phyloP scores from a whole-genome alignment of 2,888 invertebrate genomes.

The Caenorhabditis auriculariae region DNA sequence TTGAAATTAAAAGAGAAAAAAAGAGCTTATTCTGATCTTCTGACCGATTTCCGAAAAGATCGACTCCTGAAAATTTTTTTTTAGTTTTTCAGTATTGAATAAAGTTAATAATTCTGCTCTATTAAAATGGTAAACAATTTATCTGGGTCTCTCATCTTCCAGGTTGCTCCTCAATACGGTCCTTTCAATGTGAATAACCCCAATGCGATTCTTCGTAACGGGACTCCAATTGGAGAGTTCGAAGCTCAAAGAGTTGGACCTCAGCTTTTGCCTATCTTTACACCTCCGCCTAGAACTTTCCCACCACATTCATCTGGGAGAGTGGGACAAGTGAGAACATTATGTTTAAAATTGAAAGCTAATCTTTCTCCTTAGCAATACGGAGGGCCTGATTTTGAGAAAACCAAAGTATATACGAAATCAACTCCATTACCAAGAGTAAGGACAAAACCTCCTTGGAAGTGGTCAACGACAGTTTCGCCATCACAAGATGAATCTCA shows the following conservation, averaged over 20 bases:
- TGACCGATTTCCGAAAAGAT: too few relatives aligned
- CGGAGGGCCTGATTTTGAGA: slow-evolving; percentile 41
- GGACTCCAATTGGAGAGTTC: slow-evolving; percentile 25
- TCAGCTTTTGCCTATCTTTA: slow-evolving; percentile 44
- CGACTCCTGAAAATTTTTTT: neutral
- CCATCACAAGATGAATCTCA: neutral
- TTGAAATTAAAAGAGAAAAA: too few relatives aligned
- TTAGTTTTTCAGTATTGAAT: neutral
- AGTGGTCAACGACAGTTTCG: slow-evolving; percentile 7
- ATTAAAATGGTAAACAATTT: too few relatives aligned
- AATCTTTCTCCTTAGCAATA: slow-evolving; percentile 30
- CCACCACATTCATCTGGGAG: slow-evolving; percentile 14
- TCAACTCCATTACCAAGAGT: slow-evolving; percentile 25
- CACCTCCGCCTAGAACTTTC: slow-evolving; percentile 47
- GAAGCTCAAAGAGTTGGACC: slow-evolving; percentile 40
- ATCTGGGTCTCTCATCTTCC: too few relatives aligned
- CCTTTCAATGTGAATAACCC: slow-evolving; percentile 60
- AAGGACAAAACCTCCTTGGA: slow-evolving; percentile 34
- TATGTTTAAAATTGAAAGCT: neutral
- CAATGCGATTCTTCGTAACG: slow-evolving; percentile 42
- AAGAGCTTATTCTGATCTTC: too few relatives aligned
- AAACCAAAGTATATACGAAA: slow-evolving; percentile 13
- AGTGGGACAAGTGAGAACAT: slow-evolving; percentile 21
- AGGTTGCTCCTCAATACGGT: slow-evolving; percentile 56
- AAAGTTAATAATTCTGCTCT: neutral